Evolutionary conservation across 2,113 vertebrate genomes (phyloP), one percentile per base, ranked within the genome.

Genomic region (Lophochroa leadbeateri): DNA sequence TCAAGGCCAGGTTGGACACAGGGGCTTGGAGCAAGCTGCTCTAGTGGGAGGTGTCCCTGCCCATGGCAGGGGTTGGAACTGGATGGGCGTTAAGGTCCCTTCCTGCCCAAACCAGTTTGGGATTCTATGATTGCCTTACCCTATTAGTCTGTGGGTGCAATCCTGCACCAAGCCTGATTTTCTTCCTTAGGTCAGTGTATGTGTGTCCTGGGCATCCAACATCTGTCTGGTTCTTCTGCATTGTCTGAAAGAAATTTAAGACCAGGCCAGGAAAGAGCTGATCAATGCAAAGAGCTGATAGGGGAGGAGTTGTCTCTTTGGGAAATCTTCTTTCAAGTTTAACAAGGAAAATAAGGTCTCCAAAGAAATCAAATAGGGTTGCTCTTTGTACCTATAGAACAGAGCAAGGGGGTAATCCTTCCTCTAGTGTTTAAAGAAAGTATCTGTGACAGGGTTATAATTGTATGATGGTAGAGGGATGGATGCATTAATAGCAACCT

Each of bases 281-380:
- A 87, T 96, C 91, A 85, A 76, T 76, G 61, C 83, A 9, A 89
- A 49, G 25, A 86, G 44, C 82, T 76, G 88, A 93, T 57, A 84
- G 67, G 86, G 70, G 49, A 90, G 95, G 92, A 95, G 86, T 91
- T 93, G 28, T 76, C 57, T 86, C 58, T 79, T 61, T 76, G 53
- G 46, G 61, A 33, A 68, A 39, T 23, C 17, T 35, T 78, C 55
- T 94, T 94, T 96, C 21, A 86, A 72, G 37, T 91, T 84, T 47
- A 68, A 76, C 52, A 72, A 76, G 58, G 43, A 11, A 17, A 17
- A 41, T 37, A 44, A 29, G 9, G 8, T 49, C 37, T 76, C 41
- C 86, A 28, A 92, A 79, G 88, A 84, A 84, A 79, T 85, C 37
- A 79, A 76, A 76, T 44, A 47, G 20, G 39, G 65, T 91, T 91